Conservation (phyloP, 2,113 vertebrate species). For the Fregetta grallaria region DNA sequence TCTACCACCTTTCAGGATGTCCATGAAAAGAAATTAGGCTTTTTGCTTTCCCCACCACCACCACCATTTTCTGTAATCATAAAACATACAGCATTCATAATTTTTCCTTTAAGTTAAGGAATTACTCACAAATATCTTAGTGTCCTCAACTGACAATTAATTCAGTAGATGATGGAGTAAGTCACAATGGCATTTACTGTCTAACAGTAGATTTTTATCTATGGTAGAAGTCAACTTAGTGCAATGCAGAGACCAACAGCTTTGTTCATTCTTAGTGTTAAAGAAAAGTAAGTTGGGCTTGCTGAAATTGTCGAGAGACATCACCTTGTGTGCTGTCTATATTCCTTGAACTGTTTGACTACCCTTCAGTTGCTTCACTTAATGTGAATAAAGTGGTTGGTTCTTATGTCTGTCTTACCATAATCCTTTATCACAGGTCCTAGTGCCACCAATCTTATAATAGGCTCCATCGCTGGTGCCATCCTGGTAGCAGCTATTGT, state of each 20-base stretch:
- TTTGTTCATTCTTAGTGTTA: neutral
- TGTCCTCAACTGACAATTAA: neutral
- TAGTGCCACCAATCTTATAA: slow-evolving; percentile 99
- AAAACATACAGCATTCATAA: neutral
- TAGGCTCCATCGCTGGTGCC: slow-evolving; percentile 99
- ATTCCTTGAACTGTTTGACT: slow-evolving; percentile 48
- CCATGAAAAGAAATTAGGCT: neutral
- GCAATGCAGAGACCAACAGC: slow-evolving; percentile 5
- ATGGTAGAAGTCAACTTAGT: neutral
- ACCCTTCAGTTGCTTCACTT: slow-evolving; percentile 68
- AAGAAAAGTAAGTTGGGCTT: neutral
- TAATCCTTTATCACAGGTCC: slow-evolving; percentile 98
- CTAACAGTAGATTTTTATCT: neutral
- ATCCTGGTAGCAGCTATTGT: slow-evolving; percentile 99
- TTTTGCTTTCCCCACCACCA: neutral
- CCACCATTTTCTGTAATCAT: neutral
- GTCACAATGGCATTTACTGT: neutral
- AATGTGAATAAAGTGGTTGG: slow-evolving; percentile 72
- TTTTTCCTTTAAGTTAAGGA: neutral
- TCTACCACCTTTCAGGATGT: neutral
- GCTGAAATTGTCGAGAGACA: neutral
- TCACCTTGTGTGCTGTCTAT: slow-evolving; percentile 26
- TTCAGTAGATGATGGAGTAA: neutral
- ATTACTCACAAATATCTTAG: neutral
- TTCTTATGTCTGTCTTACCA: slow-evolving; percentile 89